These are phyloP conservation scores for Vanessa cardui DNA, from an alignment of 2,888 invertebrate genomes.

Conservation along the genomic window DNA sequence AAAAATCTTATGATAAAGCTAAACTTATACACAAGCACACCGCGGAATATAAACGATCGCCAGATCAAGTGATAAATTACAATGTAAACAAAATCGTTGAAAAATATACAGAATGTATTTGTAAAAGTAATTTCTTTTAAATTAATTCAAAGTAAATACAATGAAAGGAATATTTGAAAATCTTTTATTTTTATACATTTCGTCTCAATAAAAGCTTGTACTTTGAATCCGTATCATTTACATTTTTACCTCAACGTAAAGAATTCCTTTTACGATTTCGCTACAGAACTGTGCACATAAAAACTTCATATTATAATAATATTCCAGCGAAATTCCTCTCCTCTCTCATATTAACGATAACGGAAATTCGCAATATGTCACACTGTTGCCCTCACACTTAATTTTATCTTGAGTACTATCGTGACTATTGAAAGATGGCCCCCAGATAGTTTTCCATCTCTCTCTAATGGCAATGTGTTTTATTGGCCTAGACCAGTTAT, in stretches of 20 bases:
- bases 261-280: background rate
- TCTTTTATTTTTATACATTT: background rate
- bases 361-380: conserved; percentile 36
- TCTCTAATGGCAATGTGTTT: conserved; percentile 5
- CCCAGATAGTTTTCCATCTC: conserved; percentile 14
- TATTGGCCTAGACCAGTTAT: conserved; percentile 17
- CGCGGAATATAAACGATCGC: no score
- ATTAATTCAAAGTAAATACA: background rate
- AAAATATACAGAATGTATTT: no score
- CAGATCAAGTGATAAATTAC: no score
- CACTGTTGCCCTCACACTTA: conserved; percentile 33
- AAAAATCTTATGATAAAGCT: no score
- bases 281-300: background rate
- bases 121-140: background rate
- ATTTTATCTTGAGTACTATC: conserved; percentile 31
- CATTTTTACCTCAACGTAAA: background rate
- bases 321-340: conserved; percentile 11
- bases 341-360: conserved; percentile 31
- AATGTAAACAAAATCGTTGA: no score
- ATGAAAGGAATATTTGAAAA: background rate
- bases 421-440: conserved; percentile 29
- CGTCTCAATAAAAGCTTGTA: background rate
- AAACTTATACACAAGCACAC: no score
- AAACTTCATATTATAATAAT: conserved; percentile 2
- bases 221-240: background rate